A percentile compares a stretch with the other conserved stretches of the same genome.
Evolutionary conservation across 2,113 vertebrate species (phyloP).

Genomic region (Hymenochirus boettgeri): DNA sequence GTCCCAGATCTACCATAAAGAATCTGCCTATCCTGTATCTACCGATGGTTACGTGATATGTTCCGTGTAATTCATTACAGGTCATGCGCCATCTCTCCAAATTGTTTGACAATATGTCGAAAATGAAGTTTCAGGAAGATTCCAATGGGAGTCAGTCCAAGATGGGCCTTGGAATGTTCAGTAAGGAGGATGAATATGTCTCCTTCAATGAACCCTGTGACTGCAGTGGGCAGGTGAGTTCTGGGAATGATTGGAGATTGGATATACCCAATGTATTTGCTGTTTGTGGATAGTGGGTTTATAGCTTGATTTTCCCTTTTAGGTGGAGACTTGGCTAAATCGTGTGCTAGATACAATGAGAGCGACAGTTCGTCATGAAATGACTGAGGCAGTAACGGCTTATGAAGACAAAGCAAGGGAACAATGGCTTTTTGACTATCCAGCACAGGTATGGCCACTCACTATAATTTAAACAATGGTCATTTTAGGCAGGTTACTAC

Average conservation of each 20-base stretch:
- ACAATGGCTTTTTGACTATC: constrained; percentile 86
- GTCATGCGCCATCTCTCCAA: constrained; percentile 90
- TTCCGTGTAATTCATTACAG: constrained; percentile 51
- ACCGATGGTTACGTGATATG: no score
- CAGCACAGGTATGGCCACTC: constrained; percentile 72
- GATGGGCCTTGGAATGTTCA: constrained; percentile 84
- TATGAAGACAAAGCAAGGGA: constrained; percentile 90
- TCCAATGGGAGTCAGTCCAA: constrained; percentile 63
- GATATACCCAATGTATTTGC: no score
- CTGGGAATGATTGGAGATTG: background rate
- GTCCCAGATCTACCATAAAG: no score
- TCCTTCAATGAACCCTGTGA: constrained; percentile 78
- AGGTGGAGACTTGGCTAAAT: constrained; percentile 90
- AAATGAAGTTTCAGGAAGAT: constrained; percentile 75
- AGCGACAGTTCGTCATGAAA: constrained; percentile 73
- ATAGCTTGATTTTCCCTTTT: constrained; percentile 12
- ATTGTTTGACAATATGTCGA: constrained; percentile 89
- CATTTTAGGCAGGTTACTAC: no score
- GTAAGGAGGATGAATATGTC: constrained; percentile 89
- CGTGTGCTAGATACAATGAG: constrained; percentile 78
- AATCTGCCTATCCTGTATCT: no score
- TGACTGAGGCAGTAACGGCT: constrained; percentile 71
- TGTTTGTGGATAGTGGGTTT: no score
- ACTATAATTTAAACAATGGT: no score
- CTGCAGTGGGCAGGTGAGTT: constrained; percentile 83